Percentiles rank a stretch among this genome's conserved stretches.
Conservation (phyloP, 2,113 vertebrate species). For the Anguilla japonica region DNA sequence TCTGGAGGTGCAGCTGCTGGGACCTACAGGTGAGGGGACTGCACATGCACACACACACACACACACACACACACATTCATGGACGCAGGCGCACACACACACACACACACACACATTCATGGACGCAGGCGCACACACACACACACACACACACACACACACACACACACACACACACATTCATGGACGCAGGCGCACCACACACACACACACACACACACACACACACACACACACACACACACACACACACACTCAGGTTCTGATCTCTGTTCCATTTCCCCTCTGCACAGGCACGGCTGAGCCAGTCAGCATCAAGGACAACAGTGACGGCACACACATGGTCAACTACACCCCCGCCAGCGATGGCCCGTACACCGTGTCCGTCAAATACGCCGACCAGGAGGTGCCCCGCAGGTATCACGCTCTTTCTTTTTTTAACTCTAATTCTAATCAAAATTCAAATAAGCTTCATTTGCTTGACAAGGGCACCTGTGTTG, state of each 20-base stretch:
- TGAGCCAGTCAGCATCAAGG: conserved; percentile 84
- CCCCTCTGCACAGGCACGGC: conserved; percentile 67
- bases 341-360: conserved; percentile 88
- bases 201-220: not conserved
- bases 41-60: not conserved
- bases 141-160: no score
- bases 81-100: no score
- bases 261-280: not conserved
- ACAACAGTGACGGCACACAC: conserved; percentile 88
- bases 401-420: conserved; percentile 93
- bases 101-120: no score
- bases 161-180: not conserved
- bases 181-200: not conserved
- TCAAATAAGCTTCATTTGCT: no score
- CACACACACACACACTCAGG: not conserved
- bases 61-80: not conserved
- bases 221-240: conserved; percentile 7
- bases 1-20: conserved; percentile 82
- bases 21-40: conserved; percentile 76
- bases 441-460: no score
- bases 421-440: conserved; percentile 16
- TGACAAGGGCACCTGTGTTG: no score
- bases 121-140: no score
- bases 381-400: conserved; percentile 85
- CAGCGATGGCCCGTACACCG: conserved; percentile 85